A percentile compares a stretch with the other conserved stretches of the same genome.
phyloP scores from a whole-genome alignment of 2,113 vertebrate genomes.

The Loxodonta africana region DNA sequence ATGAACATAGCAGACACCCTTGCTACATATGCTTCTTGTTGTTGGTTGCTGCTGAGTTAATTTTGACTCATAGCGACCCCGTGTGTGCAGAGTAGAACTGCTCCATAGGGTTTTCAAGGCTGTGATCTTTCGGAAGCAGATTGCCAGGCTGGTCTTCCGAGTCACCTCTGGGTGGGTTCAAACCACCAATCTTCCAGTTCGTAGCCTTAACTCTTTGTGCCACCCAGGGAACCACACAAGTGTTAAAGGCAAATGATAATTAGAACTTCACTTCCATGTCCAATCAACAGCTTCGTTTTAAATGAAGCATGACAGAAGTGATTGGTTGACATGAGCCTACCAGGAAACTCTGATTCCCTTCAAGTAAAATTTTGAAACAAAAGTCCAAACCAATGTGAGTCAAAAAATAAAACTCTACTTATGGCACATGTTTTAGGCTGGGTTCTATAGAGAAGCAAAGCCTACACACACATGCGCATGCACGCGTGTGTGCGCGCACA shows the following conservation, averaged over 20 bases:
- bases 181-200: neutral
- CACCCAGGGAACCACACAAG: neutral
- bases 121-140: neutral
- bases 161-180: neutral
- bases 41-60: neutral
- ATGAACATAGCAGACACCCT: neutral
- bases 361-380: constrained; percentile 49
- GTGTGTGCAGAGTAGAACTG: neutral
- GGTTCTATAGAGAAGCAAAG: no score
- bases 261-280: neutral
- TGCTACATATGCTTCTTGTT: neutral
- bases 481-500: no score
- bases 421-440: no score
- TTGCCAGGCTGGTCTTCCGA: neutral
- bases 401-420: neutral
- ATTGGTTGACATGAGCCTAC: neutral
- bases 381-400: neutral
- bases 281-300: neutral
- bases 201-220: neutral
- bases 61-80: neutral
- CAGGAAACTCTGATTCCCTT: constrained; percentile 17
- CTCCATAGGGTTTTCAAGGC: no score
- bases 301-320: neutral
- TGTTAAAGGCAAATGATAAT: constrained; percentile 48
- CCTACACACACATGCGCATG: no score